phyloP scores from a whole-genome alignment of 2,797 vertebrate species.

The Chanos chanos region DNA sequence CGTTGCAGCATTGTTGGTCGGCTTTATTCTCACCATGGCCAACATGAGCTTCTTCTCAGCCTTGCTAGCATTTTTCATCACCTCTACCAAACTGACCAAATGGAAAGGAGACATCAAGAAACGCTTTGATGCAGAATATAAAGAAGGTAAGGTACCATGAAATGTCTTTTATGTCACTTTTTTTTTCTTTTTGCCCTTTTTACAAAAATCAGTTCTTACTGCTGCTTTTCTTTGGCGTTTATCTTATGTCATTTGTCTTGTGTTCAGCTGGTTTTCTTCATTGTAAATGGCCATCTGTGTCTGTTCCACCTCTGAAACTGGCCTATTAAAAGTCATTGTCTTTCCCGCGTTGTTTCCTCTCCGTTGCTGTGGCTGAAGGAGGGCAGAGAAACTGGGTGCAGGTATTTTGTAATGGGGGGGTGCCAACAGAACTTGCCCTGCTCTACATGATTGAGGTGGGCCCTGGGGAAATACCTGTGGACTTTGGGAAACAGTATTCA shows the following conservation, averaged over 20 bases:
- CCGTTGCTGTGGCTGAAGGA: constrained; percentile 63
- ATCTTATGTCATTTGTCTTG: too few species aligned
- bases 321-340: not conserved
- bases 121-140: constrained; percentile 85
- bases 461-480: constrained; percentile 89
- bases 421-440: constrained; percentile 88
- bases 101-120: constrained; percentile 86
- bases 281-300: not conserved
- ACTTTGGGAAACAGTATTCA: constrained; percentile 88
- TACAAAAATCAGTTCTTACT: too few species aligned
- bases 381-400: constrained; percentile 95
- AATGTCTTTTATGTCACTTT: too few species aligned
- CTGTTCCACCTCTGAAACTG: not conserved
- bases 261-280: too few species aligned
- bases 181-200: too few species aligned
- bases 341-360: not conserved
- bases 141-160: constrained; percentile 79
- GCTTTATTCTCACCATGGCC: constrained; percentile 89
- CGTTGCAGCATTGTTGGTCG: constrained; percentile 82
- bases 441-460: constrained; percentile 97
- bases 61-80: constrained; percentile 87
- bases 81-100: constrained; percentile 89
- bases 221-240: too few species aligned
- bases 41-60: constrained; percentile 92
- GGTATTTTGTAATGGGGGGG: constrained; percentile 92